These are phyloP conservation scores for Clarias fuscus DNA, from an alignment of 2,797 vertebrate genomes.

Conservation along the genomic window DNA sequence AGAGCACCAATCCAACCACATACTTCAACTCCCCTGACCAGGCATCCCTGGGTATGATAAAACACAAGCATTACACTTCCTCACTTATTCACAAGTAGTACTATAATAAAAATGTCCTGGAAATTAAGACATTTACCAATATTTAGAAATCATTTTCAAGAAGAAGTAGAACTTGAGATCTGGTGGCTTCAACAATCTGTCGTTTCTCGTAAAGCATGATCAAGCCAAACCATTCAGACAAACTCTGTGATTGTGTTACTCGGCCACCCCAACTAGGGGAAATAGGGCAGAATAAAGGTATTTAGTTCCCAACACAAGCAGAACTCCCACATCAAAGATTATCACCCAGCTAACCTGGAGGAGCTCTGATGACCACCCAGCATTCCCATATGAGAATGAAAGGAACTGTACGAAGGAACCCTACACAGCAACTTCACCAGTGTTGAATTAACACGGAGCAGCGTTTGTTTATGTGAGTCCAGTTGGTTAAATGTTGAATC, in stretches of 20 bases:
- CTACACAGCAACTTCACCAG: no score
- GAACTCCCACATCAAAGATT: constrained; percentile 45
- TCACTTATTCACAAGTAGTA: no score
- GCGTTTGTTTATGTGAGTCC: no score
- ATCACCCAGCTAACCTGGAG: constrained; percentile 12
- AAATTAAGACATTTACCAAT: no score
- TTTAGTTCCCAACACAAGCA: constrained; percentile 12
- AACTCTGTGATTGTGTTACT: constrained; percentile 50
- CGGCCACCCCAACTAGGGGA: constrained; percentile 12
- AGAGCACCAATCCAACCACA: neutral
- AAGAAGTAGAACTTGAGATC: neutral
- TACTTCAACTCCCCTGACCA: neutral
- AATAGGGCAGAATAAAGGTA: constrained; percentile 25
- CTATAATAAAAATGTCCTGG: no score
- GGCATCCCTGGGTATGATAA: neutral
- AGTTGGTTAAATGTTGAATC: no score
- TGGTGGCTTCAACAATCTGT: constrained; percentile 27
- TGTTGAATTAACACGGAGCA: no score
- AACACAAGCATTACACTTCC: neutral
- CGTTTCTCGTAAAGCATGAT: constrained; percentile 40
- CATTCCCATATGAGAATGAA: neutral
- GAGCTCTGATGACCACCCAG: neutral
- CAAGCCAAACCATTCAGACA: constrained; percentile 38
- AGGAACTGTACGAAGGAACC: neutral
- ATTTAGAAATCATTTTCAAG: neutral